Evolutionary conservation across 2,888 invertebrate species (phyloP).

Genomic region (Athalia rosae): DNA sequence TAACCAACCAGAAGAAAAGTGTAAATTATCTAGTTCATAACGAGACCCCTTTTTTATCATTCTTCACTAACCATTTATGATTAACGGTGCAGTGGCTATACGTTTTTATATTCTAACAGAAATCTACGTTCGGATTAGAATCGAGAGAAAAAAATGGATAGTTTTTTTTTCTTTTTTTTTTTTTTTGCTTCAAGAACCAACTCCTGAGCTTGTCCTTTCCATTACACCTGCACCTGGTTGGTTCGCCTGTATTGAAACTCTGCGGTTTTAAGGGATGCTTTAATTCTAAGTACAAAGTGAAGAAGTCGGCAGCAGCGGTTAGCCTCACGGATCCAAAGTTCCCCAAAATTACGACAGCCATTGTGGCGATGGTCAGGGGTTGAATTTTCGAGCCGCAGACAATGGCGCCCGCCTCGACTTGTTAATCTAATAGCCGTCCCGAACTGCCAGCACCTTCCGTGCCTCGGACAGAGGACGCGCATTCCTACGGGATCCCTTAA

Average conservation of each 20-base stretch:
- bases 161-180: too few species aligned
- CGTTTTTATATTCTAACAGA: neutral
- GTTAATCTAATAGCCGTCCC: slow-evolving; percentile 71
- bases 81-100: too few species aligned
- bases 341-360: slow-evolving; percentile 68
- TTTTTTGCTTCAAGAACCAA: too few species aligned
- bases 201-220: too few species aligned
- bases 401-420: slow-evolving; percentile 68
- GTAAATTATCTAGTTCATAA: neutral
- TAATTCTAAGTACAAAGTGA: slow-evolving; percentile 33
- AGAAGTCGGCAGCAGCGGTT: slow-evolving; percentile 50
- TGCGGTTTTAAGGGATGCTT: slow-evolving; percentile 37
- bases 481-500: slow-evolving; percentile 38
- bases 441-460: slow-evolving; percentile 55
- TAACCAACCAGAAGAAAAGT: neutral
- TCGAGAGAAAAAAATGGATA: too few species aligned
- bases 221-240: neutral
- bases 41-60: neutral
- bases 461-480: slow-evolving; percentile 21
- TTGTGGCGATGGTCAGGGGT: slow-evolving; percentile 63
- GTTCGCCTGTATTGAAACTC: neutral
- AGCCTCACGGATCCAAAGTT: slow-evolving; percentile 46
- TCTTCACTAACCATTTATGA: too few species aligned
- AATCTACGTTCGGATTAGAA: too few species aligned
- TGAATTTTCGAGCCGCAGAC: slow-evolving; percentile 65